These are phyloP conservation scores for Aplysina aerophoba DNA, from an alignment of 37 sponge, comb jelly and placozoan species.

Conservation along the genomic window DNA sequence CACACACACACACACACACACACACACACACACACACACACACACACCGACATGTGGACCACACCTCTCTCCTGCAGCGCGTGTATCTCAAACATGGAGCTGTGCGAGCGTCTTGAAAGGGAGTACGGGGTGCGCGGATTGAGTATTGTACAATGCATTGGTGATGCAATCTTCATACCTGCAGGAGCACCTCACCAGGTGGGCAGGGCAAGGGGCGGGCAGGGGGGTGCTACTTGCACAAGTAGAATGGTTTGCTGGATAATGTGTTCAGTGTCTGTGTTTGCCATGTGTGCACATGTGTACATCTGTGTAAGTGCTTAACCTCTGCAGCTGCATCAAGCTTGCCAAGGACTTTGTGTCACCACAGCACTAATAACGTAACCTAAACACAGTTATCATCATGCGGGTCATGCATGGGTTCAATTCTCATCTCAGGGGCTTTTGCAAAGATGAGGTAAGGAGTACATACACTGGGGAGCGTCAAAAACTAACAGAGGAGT, in stretches of 20 bases:
- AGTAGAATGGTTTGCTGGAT: too few relatives aligned
- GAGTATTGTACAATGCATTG: slow-evolving; percentile 90
- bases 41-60: slow-evolving; percentile 9
- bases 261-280: background rate
- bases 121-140: slow-evolving; percentile 94
- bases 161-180: slow-evolving; percentile 96
- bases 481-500: slow-evolving; percentile 88
- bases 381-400: too few relatives aligned
- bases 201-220: background rate
- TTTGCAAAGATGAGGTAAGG: too few relatives aligned
- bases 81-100: slow-evolving; percentile 81
- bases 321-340: slow-evolving; percentile 86
- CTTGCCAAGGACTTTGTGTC: slow-evolving; percentile 98
- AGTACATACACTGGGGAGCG: slow-evolving; percentile 77
- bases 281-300: background rate
- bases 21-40: slow-evolving; percentile 33
- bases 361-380: too few relatives aligned
- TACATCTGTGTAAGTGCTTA: slow-evolving; percentile 53
- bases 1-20: background rate
- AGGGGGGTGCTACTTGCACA: too few relatives aligned
- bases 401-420: too few relatives aligned
- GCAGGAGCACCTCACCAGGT: slow-evolving; percentile 99
- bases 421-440: too few relatives aligned
- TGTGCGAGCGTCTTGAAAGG: slow-evolving; percentile 67
- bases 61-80: slow-evolving; percentile 23